Evolutionary conservation across 1,140 invertebrate species (phyloP), one percentile per base, ranked within the genome.

Genomic region (Neuroterus valhalla): DNA sequence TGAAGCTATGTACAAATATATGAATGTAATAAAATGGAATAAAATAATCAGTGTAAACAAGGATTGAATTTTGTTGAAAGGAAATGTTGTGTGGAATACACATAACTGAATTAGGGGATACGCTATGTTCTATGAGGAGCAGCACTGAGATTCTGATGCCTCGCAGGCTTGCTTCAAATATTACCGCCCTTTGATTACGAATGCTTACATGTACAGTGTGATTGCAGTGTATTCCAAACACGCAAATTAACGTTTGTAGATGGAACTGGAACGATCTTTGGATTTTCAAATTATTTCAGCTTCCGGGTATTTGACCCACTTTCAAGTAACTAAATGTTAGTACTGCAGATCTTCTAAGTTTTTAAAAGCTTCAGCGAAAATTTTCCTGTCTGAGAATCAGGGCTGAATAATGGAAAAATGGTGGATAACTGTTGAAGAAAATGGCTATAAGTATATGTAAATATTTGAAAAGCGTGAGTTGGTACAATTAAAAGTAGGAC

Each of bases 111-210:
- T 62, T 62, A 62, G 55, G 8, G 31, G 31, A 31, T 62, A n/a
- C 26, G 26, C 23, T 62, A 12, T 62, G 55, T 62, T 62, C n/a
- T 62, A 62, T 62, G 55, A 62, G 55, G 31, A 62, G 21, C 55
- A 62, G 55, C 48, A 12, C 55, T 62, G 55, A 23, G 55, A 62
- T 62, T 62, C 55, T 62, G 55, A 62, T 15, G 55, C 55, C 55
- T 26, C 31, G 31, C 55, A 62, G 55, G 55, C 55, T 62, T 12
- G 23, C 55, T 62, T 62, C 55, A 62, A 31, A 62, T 62, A 62
- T 62, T 62, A 62, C 55, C 21, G 31, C 14, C 26, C 26, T 38
- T 62, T 62, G 55, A 62, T 62, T 62, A 38, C 55, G 55, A 62
- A 62, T 62, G 55, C 55, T 62, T 62, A 38, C 55, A 62, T 38